Conservation (phyloP, 2,797 vertebrate species). For the Etheostoma nigrum region DNA sequence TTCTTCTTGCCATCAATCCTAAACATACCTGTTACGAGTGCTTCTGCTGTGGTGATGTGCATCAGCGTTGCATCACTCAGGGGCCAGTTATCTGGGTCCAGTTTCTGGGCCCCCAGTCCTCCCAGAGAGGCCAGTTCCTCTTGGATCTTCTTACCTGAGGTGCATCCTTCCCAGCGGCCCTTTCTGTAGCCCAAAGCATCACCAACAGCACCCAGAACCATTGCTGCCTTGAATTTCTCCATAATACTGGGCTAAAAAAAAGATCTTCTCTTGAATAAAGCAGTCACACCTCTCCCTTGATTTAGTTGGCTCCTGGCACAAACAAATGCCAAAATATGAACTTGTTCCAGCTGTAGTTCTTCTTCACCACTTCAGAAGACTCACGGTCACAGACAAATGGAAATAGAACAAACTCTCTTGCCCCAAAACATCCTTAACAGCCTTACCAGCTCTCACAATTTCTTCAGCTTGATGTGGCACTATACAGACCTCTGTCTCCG, state of each 20-base stretch:
- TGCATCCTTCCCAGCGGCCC: conserved; percentile 86
- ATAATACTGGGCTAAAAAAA: conserved; percentile 67
- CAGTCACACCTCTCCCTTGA: background rate
- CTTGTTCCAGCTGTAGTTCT: conserved; percentile 8
- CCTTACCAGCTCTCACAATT: conserved; percentile 8
- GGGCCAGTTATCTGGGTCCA: conserved; percentile 92
- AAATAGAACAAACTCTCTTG: background rate
- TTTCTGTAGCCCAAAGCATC: conserved; percentile 93
- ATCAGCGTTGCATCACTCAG: conserved; percentile 93
- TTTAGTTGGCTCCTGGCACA: conserved; percentile 4
- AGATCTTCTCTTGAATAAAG: conserved; percentile 12
- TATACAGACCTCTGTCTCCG: background rate
- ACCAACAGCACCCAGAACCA: conserved; percentile 91
- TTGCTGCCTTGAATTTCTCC: conserved; percentile 95
- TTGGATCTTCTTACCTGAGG: conserved; percentile 88
- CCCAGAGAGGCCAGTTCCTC: conserved; percentile 89
- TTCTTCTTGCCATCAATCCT: background rate
- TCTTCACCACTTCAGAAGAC: background rate
- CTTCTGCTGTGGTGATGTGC: conserved; percentile 95
- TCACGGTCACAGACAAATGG: background rate
- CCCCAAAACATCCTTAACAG: conserved; percentile 32
- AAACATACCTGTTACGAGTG: conserved; percentile 92
- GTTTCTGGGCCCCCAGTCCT: conserved; percentile 87
- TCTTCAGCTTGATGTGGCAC: background rate
- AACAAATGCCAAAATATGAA: background rate